Percentiles rank a stretch among this genome's conserved stretches.
Evolutionary conservation across 2,888 invertebrate species (phyloP).

Genomic region (Trypoxylon attenuatum): DNA sequence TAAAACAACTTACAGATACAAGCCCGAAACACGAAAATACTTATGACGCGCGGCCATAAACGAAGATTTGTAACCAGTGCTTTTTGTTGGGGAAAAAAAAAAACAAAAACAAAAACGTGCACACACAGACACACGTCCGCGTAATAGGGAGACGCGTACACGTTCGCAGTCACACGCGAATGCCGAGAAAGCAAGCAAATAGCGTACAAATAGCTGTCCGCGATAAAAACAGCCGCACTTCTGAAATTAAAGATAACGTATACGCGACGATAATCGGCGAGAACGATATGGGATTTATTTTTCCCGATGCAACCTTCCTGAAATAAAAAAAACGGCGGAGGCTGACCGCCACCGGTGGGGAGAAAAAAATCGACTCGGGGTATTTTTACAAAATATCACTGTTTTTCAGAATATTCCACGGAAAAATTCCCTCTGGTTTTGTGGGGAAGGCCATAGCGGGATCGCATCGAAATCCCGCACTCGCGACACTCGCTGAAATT

Average conservation of each 20-base stretch:
- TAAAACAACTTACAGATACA: slow-evolving; percentile 1
- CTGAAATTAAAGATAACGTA: not conserved
- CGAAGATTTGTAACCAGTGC: not conserved
- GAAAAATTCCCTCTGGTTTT: slow-evolving; percentile 13
- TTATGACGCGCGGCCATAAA: not conserved
- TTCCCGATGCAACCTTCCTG: not conserved
- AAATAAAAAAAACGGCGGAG: not conserved
- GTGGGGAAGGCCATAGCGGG: slow-evolving; percentile 5
- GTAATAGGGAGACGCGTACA: too few relatives aligned
- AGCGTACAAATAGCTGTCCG: not conserved
- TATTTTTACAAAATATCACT: slow-evolving; percentile 4
- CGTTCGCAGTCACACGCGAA: too few relatives aligned
- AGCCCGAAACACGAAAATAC: slow-evolving; percentile 2
- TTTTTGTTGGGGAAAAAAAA: too few relatives aligned
- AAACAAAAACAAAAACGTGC: too few relatives aligned
- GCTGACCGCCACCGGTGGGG: too few relatives aligned
- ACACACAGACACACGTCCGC: too few relatives aligned
- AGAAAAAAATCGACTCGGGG: too few relatives aligned
- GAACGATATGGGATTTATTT: slow-evolving; percentile 1
- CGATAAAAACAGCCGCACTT: not conserved
- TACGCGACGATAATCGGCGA: not conserved
- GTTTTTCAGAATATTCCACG: slow-evolving; percentile 1
- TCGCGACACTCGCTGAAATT: slow-evolving; percentile 21
- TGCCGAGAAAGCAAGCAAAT: too few relatives aligned
- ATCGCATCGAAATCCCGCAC: slow-evolving; percentile 19